phyloP scores from a whole-genome alignment of 2,113 vertebrate genomes.

The Heptranchias perlo region DNA sequence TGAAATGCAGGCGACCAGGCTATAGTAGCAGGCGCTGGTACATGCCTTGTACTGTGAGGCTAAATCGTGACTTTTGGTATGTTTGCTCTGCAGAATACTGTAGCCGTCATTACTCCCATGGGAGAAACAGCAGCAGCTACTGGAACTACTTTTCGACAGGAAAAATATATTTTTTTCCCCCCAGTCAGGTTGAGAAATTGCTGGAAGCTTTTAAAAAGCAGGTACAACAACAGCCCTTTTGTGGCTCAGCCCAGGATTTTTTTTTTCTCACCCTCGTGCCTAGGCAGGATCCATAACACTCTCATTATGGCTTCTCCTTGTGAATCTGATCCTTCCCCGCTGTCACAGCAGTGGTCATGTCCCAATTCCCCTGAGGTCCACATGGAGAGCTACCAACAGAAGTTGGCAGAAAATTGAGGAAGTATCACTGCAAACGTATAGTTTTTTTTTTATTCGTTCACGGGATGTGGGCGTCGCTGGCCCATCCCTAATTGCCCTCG shows the following conservation, averaged over 20 bases:
- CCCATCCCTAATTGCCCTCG: no score
- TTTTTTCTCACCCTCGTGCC: background rate
- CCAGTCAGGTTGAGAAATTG: background rate
- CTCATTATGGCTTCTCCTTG: background rate
- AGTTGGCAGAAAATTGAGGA: background rate
- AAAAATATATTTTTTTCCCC: background rate
- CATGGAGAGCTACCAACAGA: background rate
- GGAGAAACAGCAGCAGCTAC: background rate
- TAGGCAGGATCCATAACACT: background rate
- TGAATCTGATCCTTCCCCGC: background rate
- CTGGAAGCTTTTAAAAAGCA: background rate
- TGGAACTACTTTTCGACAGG: background rate
- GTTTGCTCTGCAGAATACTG: background rate
- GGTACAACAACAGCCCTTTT: background rate
- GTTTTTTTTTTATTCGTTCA: no score
- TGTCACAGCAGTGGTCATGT: background rate
- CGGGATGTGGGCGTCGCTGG: no score
- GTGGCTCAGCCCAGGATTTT: background rate
- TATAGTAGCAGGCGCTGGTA: background rate
- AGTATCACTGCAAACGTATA: background rate
- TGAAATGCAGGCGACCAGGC: background rate
- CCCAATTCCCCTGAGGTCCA: background rate
- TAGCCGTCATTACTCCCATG: background rate
- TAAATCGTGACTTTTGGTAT: background rate
- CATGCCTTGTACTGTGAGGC: background rate